Base-by-base conservation (phyloP, 2,113 vertebrate species). In the Oxyura jamaicensis region DNA sequence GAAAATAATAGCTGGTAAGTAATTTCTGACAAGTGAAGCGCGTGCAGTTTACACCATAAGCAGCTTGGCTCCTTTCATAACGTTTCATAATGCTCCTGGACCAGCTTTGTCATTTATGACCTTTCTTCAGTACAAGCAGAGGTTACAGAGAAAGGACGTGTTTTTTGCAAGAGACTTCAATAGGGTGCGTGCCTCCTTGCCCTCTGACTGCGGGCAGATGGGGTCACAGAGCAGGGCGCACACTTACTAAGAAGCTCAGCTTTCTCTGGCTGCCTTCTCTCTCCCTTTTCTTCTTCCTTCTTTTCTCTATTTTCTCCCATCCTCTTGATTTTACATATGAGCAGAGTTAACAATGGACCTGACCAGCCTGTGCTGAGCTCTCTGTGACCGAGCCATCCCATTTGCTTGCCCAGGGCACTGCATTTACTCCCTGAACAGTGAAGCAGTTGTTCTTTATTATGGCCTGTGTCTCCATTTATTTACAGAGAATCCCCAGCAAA, bases 391-490 rank as follows among this genome's bases (percentile, higher is more conserved):
- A 93, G 28, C 22, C 42, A 63, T 55, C 63, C 77, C 0, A 0
- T 29, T 69, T 67, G 46, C 65, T 83, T 71, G 79, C 75, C 82
- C 59, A 59, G 68, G 59, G 72, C 82, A 71, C 75, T 74, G 8
- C 69, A 39, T 80, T 93, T 90, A 78, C 56, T 78, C 63, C 83
- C 90, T 83, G 79, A 84, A 83, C 72, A 71, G 67, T 79, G 67
- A 93, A 91, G 76, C 76, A 48, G 41, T 91, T 90, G 59, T 58
- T 87, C 59, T 83, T 84, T 62, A 42, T 53, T 81, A 83, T 2
- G 7, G 56, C 50, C 56, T 85, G 78, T 88, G 55, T 69, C 68
- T 88, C 87, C 52, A 56, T 63, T 93, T 95, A 80, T 86, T 91
- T 94, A 88, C 39, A 68, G 79, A 65, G 55, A 28, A 41, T 84